A percentile compares a stretch with the other conserved stretches of the same genome.
Evolutionary conservation across 2,113 vertebrate genomes (phyloP).

Genomic region (Platysteira castanea): DNA sequence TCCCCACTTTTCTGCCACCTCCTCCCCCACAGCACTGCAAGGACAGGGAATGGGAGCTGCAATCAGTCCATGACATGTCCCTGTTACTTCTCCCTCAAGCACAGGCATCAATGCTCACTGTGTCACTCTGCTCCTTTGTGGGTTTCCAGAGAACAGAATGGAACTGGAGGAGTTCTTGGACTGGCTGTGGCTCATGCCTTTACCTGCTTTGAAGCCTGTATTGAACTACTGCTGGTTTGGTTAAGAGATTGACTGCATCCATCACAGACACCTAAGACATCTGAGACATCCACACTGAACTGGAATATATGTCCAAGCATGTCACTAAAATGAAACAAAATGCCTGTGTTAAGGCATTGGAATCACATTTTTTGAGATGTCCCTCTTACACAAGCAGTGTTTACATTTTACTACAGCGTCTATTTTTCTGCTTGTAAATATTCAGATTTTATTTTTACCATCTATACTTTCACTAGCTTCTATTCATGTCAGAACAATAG

Average conservation of each 20-base stretch:
- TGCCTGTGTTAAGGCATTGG: background rate
- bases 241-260: background rate
- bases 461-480: background rate
- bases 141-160: background rate
- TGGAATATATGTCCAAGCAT: background rate
- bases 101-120: background rate
- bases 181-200: background rate
- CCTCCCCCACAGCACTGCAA: fast-evolving
- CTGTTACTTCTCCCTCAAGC: background rate
- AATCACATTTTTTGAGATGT: background rate
- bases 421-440: background rate
- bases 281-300: background rate
- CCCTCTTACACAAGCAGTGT: background rate
- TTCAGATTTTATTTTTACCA: background rate
- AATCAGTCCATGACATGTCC: background rate
- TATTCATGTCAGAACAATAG: background rate
- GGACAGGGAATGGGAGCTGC: background rate
- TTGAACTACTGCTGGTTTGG: background rate
- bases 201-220: background rate
- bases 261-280: background rate
- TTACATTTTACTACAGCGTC: background rate
- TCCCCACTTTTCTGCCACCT: background rate
- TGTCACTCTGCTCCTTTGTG: background rate
- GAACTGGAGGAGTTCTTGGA: background rate
- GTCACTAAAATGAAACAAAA: background rate